phyloP scores from a whole-genome alignment of 23 tunicate species.

The Styela plicata region DNA sequence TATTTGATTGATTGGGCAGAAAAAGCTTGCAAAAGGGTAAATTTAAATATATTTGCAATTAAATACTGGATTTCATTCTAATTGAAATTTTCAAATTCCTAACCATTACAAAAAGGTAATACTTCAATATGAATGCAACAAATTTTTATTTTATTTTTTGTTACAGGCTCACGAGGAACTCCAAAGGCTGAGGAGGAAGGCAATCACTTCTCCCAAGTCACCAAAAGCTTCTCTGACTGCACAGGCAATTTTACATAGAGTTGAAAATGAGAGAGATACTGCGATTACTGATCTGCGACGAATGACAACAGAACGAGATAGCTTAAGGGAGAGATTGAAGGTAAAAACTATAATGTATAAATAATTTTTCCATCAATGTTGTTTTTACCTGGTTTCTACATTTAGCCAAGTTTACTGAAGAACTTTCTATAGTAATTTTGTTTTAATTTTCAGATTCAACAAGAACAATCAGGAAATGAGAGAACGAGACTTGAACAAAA shows the following conservation, averaged over 20 bases:
- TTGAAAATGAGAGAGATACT: slow-evolving; percentile 83
- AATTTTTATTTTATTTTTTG: neutral
- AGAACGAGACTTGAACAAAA: slow-evolving; percentile 69
- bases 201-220: slow-evolving; percentile 70
- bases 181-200: slow-evolving; percentile 67
- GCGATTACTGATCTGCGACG: slow-evolving; percentile 69
- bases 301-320: slow-evolving; percentile 90
- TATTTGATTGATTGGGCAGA: no score
- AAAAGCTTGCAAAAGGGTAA: no score
- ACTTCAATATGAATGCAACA: no score
- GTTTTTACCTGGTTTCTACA: no score
- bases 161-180: slow-evolving; percentile 72
- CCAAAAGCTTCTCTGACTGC: slow-evolving; percentile 91
- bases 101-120: no score
- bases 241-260: slow-evolving; percentile 79
- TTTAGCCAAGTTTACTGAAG: no score
- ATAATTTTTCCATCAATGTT: no score
- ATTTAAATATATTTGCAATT: no score
- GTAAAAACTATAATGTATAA: no score
- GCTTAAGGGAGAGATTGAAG: slow-evolving; percentile 57
- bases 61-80: no score
- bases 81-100: no score
- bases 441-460: slow-evolving; percentile 51
- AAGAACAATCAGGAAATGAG: slow-evolving; percentile 76
- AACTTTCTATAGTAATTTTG: neutral